Evolutionary conservation across 1,140 invertebrate species (phyloP), one percentile per base, ranked within the genome.

Genomic region (Neodiprion lecontei): DNA sequence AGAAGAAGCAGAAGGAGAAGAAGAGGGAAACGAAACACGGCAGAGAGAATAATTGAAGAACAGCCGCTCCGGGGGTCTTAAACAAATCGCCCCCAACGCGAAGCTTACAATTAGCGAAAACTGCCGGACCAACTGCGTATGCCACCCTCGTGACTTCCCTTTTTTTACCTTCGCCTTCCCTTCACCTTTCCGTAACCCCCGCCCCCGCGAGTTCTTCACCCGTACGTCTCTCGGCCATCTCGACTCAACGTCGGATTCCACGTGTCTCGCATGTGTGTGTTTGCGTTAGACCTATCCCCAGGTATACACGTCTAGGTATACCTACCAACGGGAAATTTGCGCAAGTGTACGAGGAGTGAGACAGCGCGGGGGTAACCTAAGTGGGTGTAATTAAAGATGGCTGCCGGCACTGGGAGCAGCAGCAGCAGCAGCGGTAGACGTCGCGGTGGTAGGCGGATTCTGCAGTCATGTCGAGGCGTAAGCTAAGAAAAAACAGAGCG

Each of bases 401-500:
- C 53, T 17, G 53, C 53, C n/a, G 7, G 53, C 53, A 40, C 28
- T 40, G 28, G 28, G 28, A 40, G 28, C 28, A 40, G 28, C 5
- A 40, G 28, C 28, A 40, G 28, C 28, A 40, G 28, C 28, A 40
- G 17, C 17, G 17, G 17, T 21, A 21, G 28, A 40, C 1, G 28
- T 40, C 9, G 53, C 11, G n/a, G 53, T 61, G 53, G 11, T 8
- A 17, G 53, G n/a, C 53, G 53, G 11, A 61, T 40, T 40, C 28
- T 40, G 28, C 28, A 40, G 28, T 40, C 11, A 61, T 14, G 53
- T 61, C 11, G 11, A 61, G n/a, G 53, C 53, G 28, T n/a, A 66
- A 76, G 21, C 49, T 53, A 14, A 48, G 67, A 65, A 21, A 69
- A 72, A 70, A 77, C 69, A 14, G 53, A 49, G 8, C 23, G 11